phyloP scores from a whole-genome alignment of 1,140 invertebrate species.

The Asobara japonica region DNA sequence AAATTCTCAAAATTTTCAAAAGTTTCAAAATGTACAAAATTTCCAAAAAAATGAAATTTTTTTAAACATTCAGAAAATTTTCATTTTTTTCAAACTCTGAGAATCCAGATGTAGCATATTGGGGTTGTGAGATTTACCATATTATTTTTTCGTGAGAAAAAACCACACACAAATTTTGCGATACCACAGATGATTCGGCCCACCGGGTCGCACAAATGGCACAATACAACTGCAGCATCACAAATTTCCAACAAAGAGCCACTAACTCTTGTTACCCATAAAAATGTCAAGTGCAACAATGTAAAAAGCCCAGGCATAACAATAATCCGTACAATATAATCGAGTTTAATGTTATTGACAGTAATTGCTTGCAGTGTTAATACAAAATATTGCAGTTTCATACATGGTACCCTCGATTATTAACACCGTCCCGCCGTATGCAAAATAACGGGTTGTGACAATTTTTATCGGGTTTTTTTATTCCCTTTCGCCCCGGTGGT shows the following conservation, averaged over 20 bases:
- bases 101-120: no score
- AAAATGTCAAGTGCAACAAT: constrained; percentile 4
- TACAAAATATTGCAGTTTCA: neutral
- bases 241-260: constrained; percentile 15
- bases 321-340: constrained; percentile 16
- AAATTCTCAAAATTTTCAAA: no score
- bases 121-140: neutral
- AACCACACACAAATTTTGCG: no score
- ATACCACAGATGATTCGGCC: neutral
- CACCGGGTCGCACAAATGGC: neutral
- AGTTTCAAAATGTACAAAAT: no score
- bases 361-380: neutral
- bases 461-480: neutral
- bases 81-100: neutral
- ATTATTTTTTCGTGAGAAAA: neutral
- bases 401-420: neutral
- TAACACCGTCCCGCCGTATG: constrained; percentile 1
- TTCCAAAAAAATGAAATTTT: neutral
- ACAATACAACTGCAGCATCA: neutral
- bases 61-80: neutral
- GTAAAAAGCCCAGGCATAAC: constrained; percentile 9
- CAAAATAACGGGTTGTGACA: constrained; percentile 15
- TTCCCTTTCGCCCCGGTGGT: neutral
- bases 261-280: constrained; percentile 13
- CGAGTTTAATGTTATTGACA: constrained; percentile 15